A percentile compares a stretch with the other conserved stretches of the same genome.
These are phyloP conservation scores for Bos indicus DNA, from an alignment of 2,113 vertebrate genomes.

Conservation along the genomic window DNA sequence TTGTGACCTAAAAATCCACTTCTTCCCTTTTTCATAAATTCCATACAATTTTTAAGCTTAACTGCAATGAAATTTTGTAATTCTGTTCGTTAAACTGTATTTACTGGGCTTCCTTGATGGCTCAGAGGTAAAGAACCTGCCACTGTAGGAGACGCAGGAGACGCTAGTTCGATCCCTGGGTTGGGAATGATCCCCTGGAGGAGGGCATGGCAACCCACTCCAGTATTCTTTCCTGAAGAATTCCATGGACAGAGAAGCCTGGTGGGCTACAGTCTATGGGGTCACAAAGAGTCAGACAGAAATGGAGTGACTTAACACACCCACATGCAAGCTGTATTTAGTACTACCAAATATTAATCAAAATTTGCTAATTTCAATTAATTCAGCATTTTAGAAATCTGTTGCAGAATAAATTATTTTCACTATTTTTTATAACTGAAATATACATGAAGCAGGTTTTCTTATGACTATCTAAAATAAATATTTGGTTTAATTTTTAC, in stretches of 20 bases:
- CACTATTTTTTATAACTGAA: neutral
- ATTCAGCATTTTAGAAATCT: neutral
- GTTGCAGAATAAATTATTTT: neutral
- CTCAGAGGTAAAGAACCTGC: neutral
- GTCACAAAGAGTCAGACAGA: neutral
- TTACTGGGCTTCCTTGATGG: neutral
- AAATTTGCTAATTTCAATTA: neutral
- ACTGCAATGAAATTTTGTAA: neutral
- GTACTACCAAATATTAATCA: neutral
- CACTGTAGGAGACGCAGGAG: neutral
- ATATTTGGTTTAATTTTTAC: neutral
- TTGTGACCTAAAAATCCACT: rapidly evolving
- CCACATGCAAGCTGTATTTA: neutral
- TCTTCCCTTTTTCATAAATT: neutral
- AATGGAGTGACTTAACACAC: neutral
- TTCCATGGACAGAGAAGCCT: neutral
- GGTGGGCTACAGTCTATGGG: neutral
- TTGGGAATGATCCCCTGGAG: neutral
- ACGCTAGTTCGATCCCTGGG: rapidly evolving
- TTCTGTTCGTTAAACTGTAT: neutral
- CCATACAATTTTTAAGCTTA: neutral
- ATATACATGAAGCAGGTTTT: neutral
- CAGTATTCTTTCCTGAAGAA: neutral
- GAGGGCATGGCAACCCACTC: neutral
- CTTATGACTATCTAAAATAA: neutral